Base-by-base conservation (phyloP, 2,113 vertebrate genomes). In the Pollachius pollachius region DNA sequence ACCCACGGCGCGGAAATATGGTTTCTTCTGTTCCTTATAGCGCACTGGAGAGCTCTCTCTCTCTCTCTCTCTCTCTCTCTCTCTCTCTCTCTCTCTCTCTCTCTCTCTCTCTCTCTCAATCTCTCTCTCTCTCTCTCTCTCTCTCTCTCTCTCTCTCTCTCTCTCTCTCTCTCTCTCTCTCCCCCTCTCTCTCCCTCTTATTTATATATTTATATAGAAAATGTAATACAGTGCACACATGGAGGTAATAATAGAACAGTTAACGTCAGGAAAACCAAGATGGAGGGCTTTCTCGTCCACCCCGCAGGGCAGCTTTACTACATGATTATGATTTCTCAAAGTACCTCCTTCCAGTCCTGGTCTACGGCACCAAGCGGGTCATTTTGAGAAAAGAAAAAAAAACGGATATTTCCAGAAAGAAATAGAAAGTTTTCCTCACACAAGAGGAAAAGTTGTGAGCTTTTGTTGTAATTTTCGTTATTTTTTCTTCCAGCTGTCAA, bases 221-320 rank as follows among this genome's bases (percentile, higher is more conserved):
- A 79, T 69, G 72, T 54, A 64, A 83, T 77, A 88, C 72, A 67
- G 82, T 76, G 69, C 78, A 70, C 78, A 70, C 81, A 16, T 57
- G 15, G 85, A 87, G 81, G 80, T 83, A 77, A 88, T 87, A 88
- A 87, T 56, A 63, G 63, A 76, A 78, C 77, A 71, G 87, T 84
- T 84, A 86, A 69, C 67, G 82, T 83, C 79, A 81, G 65, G 76
- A 25, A 79, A 82, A 82, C 65, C 64, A 78, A 81, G 82, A 87
- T 34, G 5, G 71, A 88, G 71, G 52, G 70, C 61, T 68, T 78
- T 67, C 21, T 41, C 15, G 2, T 57, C 81, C 70, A 65, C 11
- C 76, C 81, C 69, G 54, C 59, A 21, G 70, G 70, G 68, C 77
- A 34, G 64, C 75, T 62, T 62, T 6, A 67, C 62, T 71, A 79